Percentiles rank a stretch among this genome's conserved stretches.
phyloP scores from a whole-genome alignment of 2,888 invertebrate species.

The Ennomos erosarius region DNA sequence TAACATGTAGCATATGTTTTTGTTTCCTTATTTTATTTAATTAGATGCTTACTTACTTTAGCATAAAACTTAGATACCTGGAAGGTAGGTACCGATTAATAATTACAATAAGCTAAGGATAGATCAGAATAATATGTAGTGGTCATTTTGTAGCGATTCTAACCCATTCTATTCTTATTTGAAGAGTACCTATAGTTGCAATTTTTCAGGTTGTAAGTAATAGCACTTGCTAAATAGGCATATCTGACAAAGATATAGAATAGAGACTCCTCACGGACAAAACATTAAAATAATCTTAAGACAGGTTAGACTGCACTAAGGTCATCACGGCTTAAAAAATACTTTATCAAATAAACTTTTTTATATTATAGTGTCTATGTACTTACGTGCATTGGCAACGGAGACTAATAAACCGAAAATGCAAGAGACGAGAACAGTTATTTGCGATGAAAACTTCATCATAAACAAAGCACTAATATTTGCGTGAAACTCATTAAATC shows the following conservation, averaged over 20 bases:
- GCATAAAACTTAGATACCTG: too few relatives aligned
- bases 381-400: conserved; percentile 56
- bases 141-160: too few relatives aligned
- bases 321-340: conserved; percentile 43
- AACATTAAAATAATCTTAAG: conserved; percentile 37
- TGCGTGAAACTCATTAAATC: conserved; percentile 39
- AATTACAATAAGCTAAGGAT: too few relatives aligned
- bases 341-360: conserved; percentile 1
- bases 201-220: too few relatives aligned
- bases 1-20: too few relatives aligned
- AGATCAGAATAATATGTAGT: too few relatives aligned
- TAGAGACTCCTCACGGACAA: conserved; percentile 25
- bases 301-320: conserved; percentile 42
- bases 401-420: conserved; percentile 45
- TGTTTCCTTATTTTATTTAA: too few relatives aligned
- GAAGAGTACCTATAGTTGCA: too few relatives aligned
- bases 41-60: too few relatives aligned
- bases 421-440: conserved; percentile 41
- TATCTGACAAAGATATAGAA: neutral
- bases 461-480: conserved; percentile 43
- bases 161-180: too few relatives aligned
- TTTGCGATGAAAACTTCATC: conserved; percentile 49
- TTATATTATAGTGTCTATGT: conserved; percentile 19
- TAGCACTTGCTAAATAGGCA: too few relatives aligned
- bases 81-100: too few relatives aligned